phyloP scores from a whole-genome alignment of 2,888 invertebrate genomes.

The Mesodorylaimus sp. region DNA sequence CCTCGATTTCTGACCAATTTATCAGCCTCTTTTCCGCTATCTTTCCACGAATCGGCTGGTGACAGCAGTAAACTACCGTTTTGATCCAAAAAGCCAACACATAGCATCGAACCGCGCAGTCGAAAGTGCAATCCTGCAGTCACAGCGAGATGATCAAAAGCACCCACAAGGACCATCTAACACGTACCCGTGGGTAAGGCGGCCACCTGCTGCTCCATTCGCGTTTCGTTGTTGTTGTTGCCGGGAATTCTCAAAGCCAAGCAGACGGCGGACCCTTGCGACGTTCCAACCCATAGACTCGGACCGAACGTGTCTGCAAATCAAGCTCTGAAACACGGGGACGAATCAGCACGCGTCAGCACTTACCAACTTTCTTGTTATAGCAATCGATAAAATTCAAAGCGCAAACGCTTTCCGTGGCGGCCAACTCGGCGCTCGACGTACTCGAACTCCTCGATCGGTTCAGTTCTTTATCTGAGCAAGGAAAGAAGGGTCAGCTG shows the following conservation, averaged over 20 bases:
- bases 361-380: constrained; percentile 72
- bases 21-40: constrained; percentile 39
- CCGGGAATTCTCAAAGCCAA: constrained; percentile 58
- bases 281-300: constrained; percentile 93
- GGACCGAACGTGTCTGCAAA: constrained; percentile 44
- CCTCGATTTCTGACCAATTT: constrained; percentile 1
- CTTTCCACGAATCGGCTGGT: constrained; percentile 77
- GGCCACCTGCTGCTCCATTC: constrained; percentile 57
- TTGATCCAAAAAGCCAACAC: constrained; percentile 87
- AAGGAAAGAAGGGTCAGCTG: no score
- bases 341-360: not conserved
- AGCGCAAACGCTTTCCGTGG: constrained; percentile 83
- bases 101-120: constrained; percentile 57
- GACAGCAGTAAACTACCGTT: constrained; percentile 76
- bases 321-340: not conserved
- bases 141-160: no score
- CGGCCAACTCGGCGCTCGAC: constrained; percentile 82
- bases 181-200: constrained; percentile 11
- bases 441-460: constrained; percentile 80
- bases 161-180: not conserved
- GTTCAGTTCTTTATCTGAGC: constrained; percentile 12
- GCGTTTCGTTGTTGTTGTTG: constrained; percentile 40
- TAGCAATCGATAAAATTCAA: constrained; percentile 87
- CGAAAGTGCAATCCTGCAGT: not conserved
- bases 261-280: constrained; percentile 81